These are phyloP conservation scores for Tetraodon nigroviridis DNA, from an alignment of 2,113 vertebrate species.

Conservation along the genomic window DNA sequence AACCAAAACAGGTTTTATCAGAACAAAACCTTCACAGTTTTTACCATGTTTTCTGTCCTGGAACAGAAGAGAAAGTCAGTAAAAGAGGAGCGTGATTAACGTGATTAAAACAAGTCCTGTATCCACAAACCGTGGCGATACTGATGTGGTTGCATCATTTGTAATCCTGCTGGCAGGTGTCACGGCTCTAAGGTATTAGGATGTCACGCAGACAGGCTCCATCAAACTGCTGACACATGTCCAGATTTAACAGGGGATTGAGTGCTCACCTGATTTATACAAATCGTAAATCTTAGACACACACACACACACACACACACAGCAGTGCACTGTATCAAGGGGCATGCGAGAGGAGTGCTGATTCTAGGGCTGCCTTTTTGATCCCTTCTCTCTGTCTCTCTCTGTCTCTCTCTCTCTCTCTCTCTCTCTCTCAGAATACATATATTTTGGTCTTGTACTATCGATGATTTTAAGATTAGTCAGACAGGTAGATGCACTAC, in stretches of 20 bases:
- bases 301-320: constrained; percentile 29
- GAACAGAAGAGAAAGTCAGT: background rate
- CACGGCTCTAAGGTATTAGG: constrained; percentile 25
- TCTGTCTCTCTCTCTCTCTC: constrained; percentile 9
- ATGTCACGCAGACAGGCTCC: constrained; percentile 38
- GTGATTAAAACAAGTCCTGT: constrained; percentile 9
- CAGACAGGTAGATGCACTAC: constrained; percentile 30
- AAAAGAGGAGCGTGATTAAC: background rate
- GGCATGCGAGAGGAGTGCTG: constrained; percentile 47
- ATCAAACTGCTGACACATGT: constrained; percentile 62
- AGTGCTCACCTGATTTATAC: background rate
- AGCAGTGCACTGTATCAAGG: constrained; percentile 37
- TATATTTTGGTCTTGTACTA: constrained; percentile 42
- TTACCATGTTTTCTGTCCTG: background rate
- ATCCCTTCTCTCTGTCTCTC: constrained; percentile 19
- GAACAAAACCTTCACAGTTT: background rate
- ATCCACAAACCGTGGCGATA: constrained; percentile 11
- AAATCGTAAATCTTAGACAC: background rate
- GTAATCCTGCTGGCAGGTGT: constrained; percentile 37
- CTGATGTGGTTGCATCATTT: constrained; percentile 19
- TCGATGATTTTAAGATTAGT: constrained; percentile 64
- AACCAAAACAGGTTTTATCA: background rate
- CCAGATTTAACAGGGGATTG: constrained; percentile 36
- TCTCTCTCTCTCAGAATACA: constrained; percentile 15
- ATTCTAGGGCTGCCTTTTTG: constrained; percentile 47